Evolutionary conservation across 1,140 invertebrate species (phyloP).

Genomic region (Oryctes rhinoceros): DNA sequence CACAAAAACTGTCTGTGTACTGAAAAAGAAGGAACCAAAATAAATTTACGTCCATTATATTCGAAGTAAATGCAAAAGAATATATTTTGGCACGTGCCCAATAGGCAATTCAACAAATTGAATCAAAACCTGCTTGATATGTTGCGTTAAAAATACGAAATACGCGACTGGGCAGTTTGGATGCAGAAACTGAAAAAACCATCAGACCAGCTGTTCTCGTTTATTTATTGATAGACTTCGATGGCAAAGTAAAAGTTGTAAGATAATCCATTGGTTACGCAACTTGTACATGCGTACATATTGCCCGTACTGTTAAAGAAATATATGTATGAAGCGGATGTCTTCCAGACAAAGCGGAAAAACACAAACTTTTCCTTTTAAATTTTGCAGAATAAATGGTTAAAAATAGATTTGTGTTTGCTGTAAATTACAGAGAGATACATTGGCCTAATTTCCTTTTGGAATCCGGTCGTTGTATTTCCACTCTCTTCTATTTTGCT

Average conservation of each 20-base stretch:
- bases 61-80: slow-evolving; percentile 31
- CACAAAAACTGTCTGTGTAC: neutral
- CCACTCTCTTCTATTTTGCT: slow-evolving; percentile 29
- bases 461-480: neutral
- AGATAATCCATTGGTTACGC: neutral
- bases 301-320: neutral
- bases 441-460: slow-evolving; percentile 21
- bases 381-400: neutral
- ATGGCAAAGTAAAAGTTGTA: slow-evolving; percentile 13
- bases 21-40: slow-evolving; percentile 2
- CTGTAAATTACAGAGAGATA: neutral
- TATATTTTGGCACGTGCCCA: slow-evolving; percentile 13
- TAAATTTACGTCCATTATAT: slow-evolving; percentile 26
- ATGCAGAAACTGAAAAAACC: slow-evolving; percentile 1
- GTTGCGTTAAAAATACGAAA: slow-evolving; percentile 29
- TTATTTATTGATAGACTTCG: slow-evolving; percentile 23
- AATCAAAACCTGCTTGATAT: slow-evolving; percentile 16
- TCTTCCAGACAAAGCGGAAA: neutral
- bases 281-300: neutral
- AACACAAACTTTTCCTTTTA: neutral
- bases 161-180: neutral
- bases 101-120: slow-evolving; percentile 33
- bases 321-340: neutral
- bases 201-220: slow-evolving; percentile 2
- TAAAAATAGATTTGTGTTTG: slow-evolving; percentile 14